A percentile compares a stretch with the other conserved stretches of the same genome.
Evolutionary conservation across 1,140 invertebrate species (phyloP).

Genomic region (Atta texana): DNA sequence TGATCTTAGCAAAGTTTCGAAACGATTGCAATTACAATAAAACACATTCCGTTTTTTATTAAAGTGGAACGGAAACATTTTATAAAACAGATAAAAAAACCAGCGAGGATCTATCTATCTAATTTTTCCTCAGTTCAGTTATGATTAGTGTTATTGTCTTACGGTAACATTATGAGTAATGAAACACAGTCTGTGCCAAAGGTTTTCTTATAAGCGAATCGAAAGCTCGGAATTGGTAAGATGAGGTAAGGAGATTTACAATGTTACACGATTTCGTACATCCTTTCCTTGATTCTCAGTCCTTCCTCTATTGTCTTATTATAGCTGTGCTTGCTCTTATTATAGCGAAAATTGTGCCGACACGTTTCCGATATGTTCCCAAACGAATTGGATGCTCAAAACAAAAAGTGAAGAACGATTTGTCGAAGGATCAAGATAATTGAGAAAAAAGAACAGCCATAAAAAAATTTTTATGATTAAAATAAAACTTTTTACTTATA

Average conservation of each 20-base stretch:
- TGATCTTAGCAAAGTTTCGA: background rate
- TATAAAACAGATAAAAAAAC: background rate
- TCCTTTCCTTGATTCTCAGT: slow-evolving; percentile 22
- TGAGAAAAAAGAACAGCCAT: background rate
- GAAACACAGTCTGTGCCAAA: background rate
- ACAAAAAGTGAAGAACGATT: background rate
- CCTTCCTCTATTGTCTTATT: slow-evolving; percentile 6
- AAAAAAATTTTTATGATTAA: too few species aligned
- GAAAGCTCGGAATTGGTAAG: background rate
- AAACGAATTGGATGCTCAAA: slow-evolving; percentile 16
- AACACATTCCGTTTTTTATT: background rate
- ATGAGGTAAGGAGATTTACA: slow-evolving; percentile 30
- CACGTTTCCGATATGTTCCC: background rate
- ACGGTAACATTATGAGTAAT: slow-evolving; percentile 51
- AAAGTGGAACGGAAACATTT: slow-evolving; percentile 6
- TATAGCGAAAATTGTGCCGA: background rate
- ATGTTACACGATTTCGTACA: slow-evolving; percentile 57
- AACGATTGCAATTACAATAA: background rate
- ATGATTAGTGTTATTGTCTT: slow-evolving; percentile 42
- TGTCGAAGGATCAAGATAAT: slow-evolving; percentile 47
- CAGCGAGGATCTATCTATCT: too few species aligned
- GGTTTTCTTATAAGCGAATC: background rate
- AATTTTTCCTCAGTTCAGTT: background rate
- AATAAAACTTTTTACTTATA: background rate
- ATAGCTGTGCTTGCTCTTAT: slow-evolving; percentile 52